A percentile compares a stretch with the other conserved stretches of the same genome.
These are phyloP conservation scores for Prunella fulvescens DNA, from an alignment of 2,113 vertebrate genomes.

Conservation along the genomic window DNA sequence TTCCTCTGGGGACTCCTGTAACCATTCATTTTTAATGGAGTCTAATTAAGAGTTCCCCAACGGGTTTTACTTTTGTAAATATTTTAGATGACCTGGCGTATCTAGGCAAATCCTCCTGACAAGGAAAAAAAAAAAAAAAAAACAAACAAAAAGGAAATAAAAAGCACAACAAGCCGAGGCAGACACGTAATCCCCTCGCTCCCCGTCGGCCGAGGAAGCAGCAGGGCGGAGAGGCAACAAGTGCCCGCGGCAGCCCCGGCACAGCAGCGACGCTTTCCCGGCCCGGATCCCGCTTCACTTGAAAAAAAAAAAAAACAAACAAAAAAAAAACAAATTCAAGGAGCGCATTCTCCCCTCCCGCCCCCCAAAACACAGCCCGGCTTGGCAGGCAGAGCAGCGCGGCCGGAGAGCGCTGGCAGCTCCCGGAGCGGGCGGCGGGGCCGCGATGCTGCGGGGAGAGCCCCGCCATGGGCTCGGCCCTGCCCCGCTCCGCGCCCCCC, in stretches of 20 bases:
- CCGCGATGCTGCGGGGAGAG: neutral
- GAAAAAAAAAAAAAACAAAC: neutral
- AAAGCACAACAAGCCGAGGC: neutral
- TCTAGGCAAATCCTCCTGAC: neutral
- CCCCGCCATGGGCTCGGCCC: neutral
- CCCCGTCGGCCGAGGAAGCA: neutral
- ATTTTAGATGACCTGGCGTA: neutral
- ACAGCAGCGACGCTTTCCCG: too few species aligned
- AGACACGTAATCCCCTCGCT: neutral
- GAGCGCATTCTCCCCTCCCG: rapidly evolving
- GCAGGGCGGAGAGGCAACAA: constrained; percentile 10
- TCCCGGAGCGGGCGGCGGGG: neutral
- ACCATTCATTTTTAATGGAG: constrained; percentile 41
- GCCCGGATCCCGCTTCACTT: rapidly evolving
- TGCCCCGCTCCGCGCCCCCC: neutral
- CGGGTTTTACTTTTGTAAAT: constrained; percentile 1
- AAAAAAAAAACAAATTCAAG: neutral
- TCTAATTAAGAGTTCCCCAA: constrained; percentile 12
- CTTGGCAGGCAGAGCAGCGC: neutral
- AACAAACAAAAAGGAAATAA: neutral
- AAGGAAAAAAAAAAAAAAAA: rapidly evolving
- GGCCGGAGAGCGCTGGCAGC: neutral
- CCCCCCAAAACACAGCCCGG: neutral
- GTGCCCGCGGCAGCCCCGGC: neutral
- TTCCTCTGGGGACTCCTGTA: neutral